Evolutionary conservation across 2,888 invertebrate genomes (phyloP).

Genomic region (Tenthredo distinguenda): DNA sequence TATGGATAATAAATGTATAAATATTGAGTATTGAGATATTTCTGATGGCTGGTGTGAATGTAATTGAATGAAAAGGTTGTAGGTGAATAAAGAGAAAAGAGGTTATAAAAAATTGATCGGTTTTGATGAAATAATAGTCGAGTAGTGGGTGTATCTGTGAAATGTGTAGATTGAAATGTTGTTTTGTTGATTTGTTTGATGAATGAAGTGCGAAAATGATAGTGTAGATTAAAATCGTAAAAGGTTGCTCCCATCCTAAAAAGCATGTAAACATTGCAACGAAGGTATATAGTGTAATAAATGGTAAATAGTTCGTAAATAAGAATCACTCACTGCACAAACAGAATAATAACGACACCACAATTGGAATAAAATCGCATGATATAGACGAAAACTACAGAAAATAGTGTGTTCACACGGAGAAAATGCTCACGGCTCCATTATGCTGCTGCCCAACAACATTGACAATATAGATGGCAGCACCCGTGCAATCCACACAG

Average conservation of each 20-base stretch:
- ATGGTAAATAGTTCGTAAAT: conserved; percentile 45
- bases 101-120: conserved; percentile 61
- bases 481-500: conserved; percentile 76
- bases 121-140: background rate
- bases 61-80: conserved; percentile 35
- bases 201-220: conserved; percentile 44
- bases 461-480: conserved; percentile 92
- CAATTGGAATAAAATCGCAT: conserved; percentile 62
- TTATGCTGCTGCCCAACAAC: conserved; percentile 82
- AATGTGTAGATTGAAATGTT: background rate
- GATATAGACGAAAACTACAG: conserved; percentile 57
- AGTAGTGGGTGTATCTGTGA: background rate
- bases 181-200: conserved; percentile 3
- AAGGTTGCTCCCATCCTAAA: conserved; percentile 65
- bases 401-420: conserved; percentile 64
- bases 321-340: conserved; percentile 61
- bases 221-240: conserved; percentile 59
- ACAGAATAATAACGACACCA: conserved; percentile 63
- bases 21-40: background rate
- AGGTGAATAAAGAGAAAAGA: conserved; percentile 56
- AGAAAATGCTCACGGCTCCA: conserved; percentile 77
- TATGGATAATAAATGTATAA: background rate
- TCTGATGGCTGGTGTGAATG: background rate
- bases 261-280: conserved; percentile 73
- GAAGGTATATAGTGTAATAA: conserved; percentile 62